Percentiles rank a stretch among this genome's conserved stretches.
phyloP scores from a whole-genome alignment of 2,113 vertebrate species.

The Euleptes europaea region DNA sequence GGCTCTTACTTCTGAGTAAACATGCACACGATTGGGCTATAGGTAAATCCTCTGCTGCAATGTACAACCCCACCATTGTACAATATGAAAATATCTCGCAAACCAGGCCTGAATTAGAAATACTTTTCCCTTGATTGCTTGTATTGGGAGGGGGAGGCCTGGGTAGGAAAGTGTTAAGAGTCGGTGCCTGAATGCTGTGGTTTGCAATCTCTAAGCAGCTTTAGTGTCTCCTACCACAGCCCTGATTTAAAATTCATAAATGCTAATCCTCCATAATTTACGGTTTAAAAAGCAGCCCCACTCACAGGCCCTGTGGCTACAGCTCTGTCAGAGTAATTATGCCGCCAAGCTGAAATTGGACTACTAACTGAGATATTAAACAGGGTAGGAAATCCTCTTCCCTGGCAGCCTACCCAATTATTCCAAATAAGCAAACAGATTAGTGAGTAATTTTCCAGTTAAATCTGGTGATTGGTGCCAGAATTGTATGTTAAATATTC shows the following conservation, averaged over 20 bases:
- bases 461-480: conserved; percentile 96
- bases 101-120: conserved; percentile 42
- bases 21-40: not conserved
- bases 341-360: conserved; percentile 98
- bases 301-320: conserved; percentile 98
- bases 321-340: conserved; percentile 99
- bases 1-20: not conserved
- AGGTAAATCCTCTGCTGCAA: not conserved
- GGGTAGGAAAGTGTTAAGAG: conserved; percentile 86
- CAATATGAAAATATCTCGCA: not conserved
- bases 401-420: conserved; percentile 99
- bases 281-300: conserved; percentile 99
- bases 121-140: conserved; percentile 37
- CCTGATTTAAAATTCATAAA: conserved; percentile 99
- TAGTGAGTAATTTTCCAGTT: conserved; percentile 98
- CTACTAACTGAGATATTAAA: conserved; percentile 98
- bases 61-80: not conserved
- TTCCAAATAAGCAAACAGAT: conserved; percentile 99
- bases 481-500: conserved; percentile 92
- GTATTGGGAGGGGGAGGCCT: conserved; percentile 44
- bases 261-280: conserved; percentile 99
- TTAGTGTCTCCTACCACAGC: conserved; percentile 99
- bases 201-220: conserved; percentile 98
- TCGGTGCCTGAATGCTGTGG: conserved; percentile 87
- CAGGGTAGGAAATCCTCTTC: conserved; percentile 95